These are phyloP conservation scores for Nasonovia ribisnigri DNA, from an alignment of 2,888 invertebrate species.

Conservation along the genomic window DNA sequence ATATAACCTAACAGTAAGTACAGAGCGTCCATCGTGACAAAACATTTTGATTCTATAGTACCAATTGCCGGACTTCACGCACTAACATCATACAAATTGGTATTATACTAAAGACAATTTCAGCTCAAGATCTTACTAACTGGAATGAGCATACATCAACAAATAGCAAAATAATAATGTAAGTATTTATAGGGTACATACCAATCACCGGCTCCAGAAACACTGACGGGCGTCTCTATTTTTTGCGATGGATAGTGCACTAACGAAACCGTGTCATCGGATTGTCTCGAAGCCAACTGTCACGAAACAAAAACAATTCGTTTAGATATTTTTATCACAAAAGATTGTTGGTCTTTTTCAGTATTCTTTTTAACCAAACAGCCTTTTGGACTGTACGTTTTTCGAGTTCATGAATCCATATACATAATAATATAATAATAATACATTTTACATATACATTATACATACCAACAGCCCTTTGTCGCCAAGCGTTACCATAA, in stretches of 20 bases:
- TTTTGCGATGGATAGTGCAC: constrained; percentile 62
- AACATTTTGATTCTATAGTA: neutral
- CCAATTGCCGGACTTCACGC: neutral
- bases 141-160: neutral
- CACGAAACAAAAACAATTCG: neutral
- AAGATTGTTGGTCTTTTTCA: neutral
- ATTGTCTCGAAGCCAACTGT: constrained; percentile 42
- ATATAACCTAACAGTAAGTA: neutral
- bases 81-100: neutral
- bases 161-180: neutral
- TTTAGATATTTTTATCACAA: neutral
- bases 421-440: neutral
- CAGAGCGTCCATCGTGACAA: neutral
- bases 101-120: neutral
- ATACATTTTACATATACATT: neutral
- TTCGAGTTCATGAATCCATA: neutral
- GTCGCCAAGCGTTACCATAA: constrained; percentile 68
- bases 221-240: constrained; percentile 59
- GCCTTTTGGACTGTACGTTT: neutral
- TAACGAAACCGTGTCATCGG: constrained; percentile 40
- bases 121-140: neutral
- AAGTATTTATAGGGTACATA: constrained; percentile 39
- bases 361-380: neutral
- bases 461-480: constrained; percentile 67
- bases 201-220: constrained; percentile 67